Conservation (phyloP, 2,888 invertebrate species). For the Drosophila eohydei region DNA sequence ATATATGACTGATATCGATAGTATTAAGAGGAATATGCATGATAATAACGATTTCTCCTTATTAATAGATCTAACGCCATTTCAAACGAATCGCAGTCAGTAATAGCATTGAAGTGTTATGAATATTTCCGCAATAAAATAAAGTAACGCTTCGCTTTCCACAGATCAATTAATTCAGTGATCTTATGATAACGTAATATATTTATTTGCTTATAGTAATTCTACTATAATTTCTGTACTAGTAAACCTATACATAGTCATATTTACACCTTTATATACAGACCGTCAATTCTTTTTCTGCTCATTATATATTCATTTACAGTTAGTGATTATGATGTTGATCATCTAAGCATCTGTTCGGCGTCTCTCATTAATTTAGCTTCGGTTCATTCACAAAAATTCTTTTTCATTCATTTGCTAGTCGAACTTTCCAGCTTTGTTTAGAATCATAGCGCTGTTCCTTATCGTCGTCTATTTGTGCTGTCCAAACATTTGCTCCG, state of each 20-base stretch:
- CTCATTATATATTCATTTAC: slow-evolving; percentile 5
- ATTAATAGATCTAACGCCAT: too few relatives aligned
- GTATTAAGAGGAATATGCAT: too few relatives aligned
- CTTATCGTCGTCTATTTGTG: slow-evolving; percentile 44
- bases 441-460: slow-evolving; percentile 5
- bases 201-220: not conserved
- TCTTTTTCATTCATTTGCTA: slow-evolving; percentile 13
- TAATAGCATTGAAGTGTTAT: too few relatives aligned
- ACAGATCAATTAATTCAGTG: not conserved
- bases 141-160: not conserved
- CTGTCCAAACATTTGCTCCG: slow-evolving; percentile 32
- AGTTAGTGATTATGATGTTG: slow-evolving; percentile 17
- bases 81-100: too few relatives aligned
- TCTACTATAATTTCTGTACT: not conserved
- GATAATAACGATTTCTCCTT: too few relatives aligned
- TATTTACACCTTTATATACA: not conserved
- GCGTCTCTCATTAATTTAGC: slow-evolving; percentile 9
- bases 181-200: not conserved
- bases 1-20: too few relatives aligned
- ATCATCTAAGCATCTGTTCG: slow-evolving; percentile 5
- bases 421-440: slow-evolving; percentile 29
- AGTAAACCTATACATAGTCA: too few relatives aligned
- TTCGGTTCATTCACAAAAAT: slow-evolving; percentile 47
- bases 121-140: too few relatives aligned
- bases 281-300: not conserved